Conservation (phyloP, 2,888 invertebrate genomes). For the Pyrgus malvae region DNA sequence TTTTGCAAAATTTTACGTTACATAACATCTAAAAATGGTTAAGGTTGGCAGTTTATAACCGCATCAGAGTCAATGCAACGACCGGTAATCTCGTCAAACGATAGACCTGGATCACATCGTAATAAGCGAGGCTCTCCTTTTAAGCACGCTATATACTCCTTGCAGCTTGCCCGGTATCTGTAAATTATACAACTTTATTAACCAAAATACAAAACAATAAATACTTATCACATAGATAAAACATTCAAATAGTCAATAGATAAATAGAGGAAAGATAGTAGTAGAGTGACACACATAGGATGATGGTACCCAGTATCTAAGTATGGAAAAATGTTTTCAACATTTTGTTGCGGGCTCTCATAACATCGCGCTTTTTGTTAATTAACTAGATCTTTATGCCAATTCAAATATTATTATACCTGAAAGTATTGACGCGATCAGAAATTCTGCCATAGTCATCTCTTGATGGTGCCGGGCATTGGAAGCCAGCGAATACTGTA, state of each 20-base stretch:
- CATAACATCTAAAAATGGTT: too few species aligned
- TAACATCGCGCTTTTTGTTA: too few species aligned
- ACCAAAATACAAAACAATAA: too few species aligned
- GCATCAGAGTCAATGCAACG: constrained; percentile 46
- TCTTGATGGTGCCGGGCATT: constrained; percentile 45
- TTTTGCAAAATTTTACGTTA: too few species aligned
- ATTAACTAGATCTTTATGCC: too few species aligned
- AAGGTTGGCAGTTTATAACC: constrained; percentile 40
- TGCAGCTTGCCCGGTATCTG: constrained; percentile 54
- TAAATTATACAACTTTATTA: constrained; percentile 17
- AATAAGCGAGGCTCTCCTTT: constrained; percentile 55
- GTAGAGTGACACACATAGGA: too few species aligned
- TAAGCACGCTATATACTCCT: constrained; percentile 55
- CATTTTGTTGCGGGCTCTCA: too few species aligned
- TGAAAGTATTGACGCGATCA: constrained; percentile 47
- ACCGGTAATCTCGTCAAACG: constrained; percentile 48
- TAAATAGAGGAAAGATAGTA: too few species aligned
- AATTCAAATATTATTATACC: constrained; percentile 39
- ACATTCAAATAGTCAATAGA: too few species aligned
- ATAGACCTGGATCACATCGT: constrained; percentile 54
- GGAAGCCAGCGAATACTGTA: constrained; percentile 42
- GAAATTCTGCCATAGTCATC: constrained; percentile 40
- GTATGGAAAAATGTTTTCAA: too few species aligned
- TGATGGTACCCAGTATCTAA: too few species aligned
- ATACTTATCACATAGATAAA: too few species aligned